A percentile compares a stretch with the other conserved stretches of the same genome.
phyloP scores from a whole-genome alignment of 2,113 vertebrate genomes.

The Callithrix jacchus region DNA sequence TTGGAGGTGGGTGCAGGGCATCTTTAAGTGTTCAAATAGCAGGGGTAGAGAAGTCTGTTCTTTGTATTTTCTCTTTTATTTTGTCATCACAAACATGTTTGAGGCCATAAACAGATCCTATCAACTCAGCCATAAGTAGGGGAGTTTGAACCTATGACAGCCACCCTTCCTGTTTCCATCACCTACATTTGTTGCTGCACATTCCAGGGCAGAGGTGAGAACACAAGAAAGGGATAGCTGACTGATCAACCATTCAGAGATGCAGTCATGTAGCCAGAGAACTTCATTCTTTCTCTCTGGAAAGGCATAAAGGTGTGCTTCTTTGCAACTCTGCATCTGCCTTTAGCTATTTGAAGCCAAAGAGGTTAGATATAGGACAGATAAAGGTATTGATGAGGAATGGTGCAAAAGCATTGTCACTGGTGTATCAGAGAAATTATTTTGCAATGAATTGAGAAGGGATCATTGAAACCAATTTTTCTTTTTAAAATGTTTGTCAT shows the following conservation, averaged over 20 bases:
- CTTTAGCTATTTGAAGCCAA: background rate
- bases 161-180: background rate
- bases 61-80: background rate
- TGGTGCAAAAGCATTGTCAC: background rate
- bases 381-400: background rate
- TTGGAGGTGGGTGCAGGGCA: background rate
- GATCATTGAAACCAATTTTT: background rate
- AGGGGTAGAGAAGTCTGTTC: background rate
- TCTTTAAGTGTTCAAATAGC: background rate
- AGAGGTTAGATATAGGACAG: slow-evolving; percentile 11
- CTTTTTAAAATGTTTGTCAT: slow-evolving; percentile 16
- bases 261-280: background rate
- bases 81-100: background rate
- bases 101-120: background rate
- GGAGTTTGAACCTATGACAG: background rate
- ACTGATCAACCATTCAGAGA: background rate
- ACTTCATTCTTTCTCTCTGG: background rate
- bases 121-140: background rate
- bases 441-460: slow-evolving; percentile 29
- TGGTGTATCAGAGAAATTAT: background rate
- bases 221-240: background rate
- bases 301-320: background rate
- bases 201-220: background rate
- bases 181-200: background rate
- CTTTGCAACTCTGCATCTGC: background rate